A percentile compares a stretch with the other conserved stretches of the same genome.
These are phyloP conservation scores for Saccopteryx leptura DNA, from an alignment of 2,113 vertebrate species.

Conservation along the genomic window DNA sequence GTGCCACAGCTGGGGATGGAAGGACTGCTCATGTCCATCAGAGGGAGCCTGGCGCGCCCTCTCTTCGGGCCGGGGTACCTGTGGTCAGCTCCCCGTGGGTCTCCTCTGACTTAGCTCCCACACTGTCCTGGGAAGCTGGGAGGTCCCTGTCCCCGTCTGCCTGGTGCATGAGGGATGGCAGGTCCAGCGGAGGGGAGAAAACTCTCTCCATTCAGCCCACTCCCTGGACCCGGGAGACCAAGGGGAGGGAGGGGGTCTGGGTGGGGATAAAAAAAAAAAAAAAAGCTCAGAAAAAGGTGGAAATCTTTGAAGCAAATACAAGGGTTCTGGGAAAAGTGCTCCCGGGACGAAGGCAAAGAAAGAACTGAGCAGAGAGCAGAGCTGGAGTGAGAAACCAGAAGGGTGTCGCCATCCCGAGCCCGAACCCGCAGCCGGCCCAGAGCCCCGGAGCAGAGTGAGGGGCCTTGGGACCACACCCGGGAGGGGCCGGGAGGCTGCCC, in stretches of 20 bases:
- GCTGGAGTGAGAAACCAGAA: constrained; percentile 21
- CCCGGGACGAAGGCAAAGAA: constrained; percentile 21
- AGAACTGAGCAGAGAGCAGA: background rate
- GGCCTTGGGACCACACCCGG: background rate
- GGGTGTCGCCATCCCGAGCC: too few species aligned
- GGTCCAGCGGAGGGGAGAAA: background rate
- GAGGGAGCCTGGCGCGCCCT: background rate
- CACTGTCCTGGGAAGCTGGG: too few species aligned
- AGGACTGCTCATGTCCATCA: too few species aligned
- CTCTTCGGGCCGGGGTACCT: background rate
- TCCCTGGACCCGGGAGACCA: background rate
- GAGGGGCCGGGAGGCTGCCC: background rate
- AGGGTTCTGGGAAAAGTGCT: background rate
- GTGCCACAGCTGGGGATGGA: background rate
- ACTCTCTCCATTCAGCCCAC: background rate
- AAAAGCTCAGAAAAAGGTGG: background rate
- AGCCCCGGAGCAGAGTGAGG: background rate
- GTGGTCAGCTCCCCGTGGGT: background rate
- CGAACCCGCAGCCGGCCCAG: background rate
- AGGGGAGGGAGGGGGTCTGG: too few species aligned
- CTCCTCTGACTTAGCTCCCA: background rate
- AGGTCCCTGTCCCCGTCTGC: background rate
- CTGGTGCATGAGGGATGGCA: background rate
- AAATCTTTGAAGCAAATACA: constrained; percentile 6
- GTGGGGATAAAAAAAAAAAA: background rate